Evolutionary conservation across 2,888 invertebrate genomes (phyloP).

Genomic region (Ornithoptera alexandrae): DNA sequence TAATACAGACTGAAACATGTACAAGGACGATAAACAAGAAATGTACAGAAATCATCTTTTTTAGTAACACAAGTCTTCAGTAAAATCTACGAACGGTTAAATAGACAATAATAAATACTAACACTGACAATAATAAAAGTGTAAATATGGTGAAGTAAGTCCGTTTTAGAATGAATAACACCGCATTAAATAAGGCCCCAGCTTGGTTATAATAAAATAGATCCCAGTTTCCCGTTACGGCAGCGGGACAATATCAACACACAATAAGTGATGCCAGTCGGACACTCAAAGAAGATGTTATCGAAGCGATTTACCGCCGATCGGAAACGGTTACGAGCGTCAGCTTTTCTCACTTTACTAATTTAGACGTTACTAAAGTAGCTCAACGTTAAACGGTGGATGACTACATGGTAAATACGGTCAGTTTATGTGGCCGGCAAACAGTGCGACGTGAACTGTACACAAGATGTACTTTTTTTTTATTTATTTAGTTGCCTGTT

Average conservation of each 20-base stretch:
- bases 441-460: constrained; percentile 76
- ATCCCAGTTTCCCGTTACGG: constrained; percentile 63
- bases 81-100: constrained; percentile 39
- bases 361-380: constrained; percentile 78
- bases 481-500: constrained; percentile 72
- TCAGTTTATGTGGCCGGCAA: constrained; percentile 73
- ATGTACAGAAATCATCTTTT: neutral
- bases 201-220: constrained; percentile 61
- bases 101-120: constrained; percentile 50
- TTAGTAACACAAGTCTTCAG: constrained; percentile 7
- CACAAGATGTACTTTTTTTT: constrained; percentile 71
- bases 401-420: constrained; percentile 73
- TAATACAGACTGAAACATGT: constrained; percentile 4
- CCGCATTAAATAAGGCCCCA: constrained; percentile 57
- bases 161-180: constrained; percentile 56
- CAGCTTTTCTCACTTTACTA: constrained; percentile 78
- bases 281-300: constrained; percentile 69
- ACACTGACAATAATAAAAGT: constrained; percentile 51
- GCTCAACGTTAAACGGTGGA: constrained; percentile 73
- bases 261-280: constrained; percentile 66
- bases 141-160: constrained; percentile 57
- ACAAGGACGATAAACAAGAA: neutral
- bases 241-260: constrained; percentile 59
- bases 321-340: constrained; percentile 71
- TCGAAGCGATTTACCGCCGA: constrained; percentile 71